These are phyloP conservation scores for Arrhamphus sclerolepis DNA, from an alignment of 2,797 vertebrate species.

Conservation along the genomic window DNA sequence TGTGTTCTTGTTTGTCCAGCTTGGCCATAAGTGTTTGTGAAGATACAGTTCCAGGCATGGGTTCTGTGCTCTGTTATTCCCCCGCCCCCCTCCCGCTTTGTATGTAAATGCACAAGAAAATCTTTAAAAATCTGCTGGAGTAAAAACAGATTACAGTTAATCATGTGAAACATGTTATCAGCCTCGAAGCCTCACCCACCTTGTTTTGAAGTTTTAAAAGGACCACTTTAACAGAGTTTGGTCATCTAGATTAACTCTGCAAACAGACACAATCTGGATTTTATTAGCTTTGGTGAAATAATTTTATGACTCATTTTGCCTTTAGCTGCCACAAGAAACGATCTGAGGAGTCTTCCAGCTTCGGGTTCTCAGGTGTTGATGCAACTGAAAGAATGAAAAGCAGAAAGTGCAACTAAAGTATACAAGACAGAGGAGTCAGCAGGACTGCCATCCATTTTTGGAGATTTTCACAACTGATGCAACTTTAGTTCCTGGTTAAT, in stretches of 20 bases:
- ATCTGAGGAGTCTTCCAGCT: background rate
- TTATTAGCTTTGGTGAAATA: slow-evolving; percentile 5
- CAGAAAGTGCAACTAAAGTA: no score
- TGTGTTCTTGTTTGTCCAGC: no score
- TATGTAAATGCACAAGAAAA: no score
- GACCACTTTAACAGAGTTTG: slow-evolving; percentile 26
- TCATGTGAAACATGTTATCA: background rate
- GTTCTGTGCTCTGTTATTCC: no score
- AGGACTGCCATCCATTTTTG: background rate
- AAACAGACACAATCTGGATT: slow-evolving; percentile 23
- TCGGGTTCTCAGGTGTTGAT: background rate
- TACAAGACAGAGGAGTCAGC: background rate
- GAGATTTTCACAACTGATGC: slow-evolving; percentile 4
- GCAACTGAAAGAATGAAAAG: background rate
- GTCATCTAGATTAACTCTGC: slow-evolving; percentile 23
- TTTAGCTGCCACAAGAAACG: slow-evolving; percentile 9
- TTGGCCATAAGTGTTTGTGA: no score
- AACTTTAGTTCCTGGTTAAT: slow-evolving; percentile 19
- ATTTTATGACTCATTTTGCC: slow-evolving; percentile 22
- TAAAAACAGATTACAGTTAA: background rate
- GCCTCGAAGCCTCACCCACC: slow-evolving; percentile 4
- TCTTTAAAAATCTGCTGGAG: background rate
- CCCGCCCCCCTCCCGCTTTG: no score
- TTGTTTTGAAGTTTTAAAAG: slow-evolving; percentile 31
- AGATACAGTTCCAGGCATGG: no score